phyloP scores from a whole-genome alignment of 2,797 vertebrate species.

The Orestias chungarensis region DNA sequence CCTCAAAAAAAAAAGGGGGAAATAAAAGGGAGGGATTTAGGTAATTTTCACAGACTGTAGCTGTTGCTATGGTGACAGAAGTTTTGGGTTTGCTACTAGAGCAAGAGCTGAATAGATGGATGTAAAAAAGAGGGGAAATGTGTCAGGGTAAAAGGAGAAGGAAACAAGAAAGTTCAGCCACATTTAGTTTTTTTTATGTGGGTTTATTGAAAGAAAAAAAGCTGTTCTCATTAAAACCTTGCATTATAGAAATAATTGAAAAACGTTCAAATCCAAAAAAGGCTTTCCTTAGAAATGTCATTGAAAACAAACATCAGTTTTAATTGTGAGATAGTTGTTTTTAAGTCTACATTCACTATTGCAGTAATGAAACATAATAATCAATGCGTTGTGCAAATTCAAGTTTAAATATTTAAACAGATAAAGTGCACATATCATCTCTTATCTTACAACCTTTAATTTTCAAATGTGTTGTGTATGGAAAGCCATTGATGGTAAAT shows the following conservation, averaged over 20 bases:
- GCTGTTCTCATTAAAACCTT: neutral
- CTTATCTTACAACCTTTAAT: neutral
- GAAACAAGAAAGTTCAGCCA: conserved; percentile 24
- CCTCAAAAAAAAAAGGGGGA: conserved; percentile 12
- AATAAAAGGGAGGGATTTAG: conserved; percentile 73
- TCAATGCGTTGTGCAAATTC: neutral
- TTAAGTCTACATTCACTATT: neutral
- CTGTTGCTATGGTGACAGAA: conserved; percentile 85
- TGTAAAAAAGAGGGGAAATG: conserved; percentile 45
- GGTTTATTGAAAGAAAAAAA: conserved; percentile 26
- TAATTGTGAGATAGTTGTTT: neutral
- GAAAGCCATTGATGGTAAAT: neutral
- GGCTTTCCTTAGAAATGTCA: too few species aligned
- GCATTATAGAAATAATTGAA: conserved; percentile 6
- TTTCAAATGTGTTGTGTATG: neutral
- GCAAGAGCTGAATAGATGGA: conserved; percentile 71
- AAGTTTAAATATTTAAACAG: too few species aligned
- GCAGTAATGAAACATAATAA: neutral
- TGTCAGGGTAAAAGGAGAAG: conserved; percentile 9
- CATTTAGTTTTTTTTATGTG: conserved; percentile 19
- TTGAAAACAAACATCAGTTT: conserved; percentile 10
- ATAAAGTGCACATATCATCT: neutral
- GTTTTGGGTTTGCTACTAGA: conserved; percentile 76
- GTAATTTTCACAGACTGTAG: conserved; percentile 80
- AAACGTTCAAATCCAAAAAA: neutral